phyloP scores from a whole-genome alignment of 2,113 vertebrate genomes.

The Oryctolagus cuniculus region DNA sequence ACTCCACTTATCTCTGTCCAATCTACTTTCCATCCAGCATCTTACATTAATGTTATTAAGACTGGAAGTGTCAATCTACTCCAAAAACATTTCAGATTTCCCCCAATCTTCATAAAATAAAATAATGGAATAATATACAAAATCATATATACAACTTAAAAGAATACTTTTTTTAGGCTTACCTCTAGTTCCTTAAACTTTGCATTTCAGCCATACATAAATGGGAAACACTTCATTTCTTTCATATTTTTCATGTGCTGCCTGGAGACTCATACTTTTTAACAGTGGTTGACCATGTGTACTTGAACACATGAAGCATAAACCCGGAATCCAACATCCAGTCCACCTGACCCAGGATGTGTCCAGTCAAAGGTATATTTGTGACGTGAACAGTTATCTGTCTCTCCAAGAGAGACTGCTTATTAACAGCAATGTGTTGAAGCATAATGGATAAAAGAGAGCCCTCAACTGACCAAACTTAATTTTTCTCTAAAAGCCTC shows the following conservation, averaged over 20 bases:
- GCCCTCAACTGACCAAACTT: no score
- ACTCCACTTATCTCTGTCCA: background rate
- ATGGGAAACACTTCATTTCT: background rate
- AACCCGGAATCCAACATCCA: background rate
- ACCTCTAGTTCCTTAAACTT: background rate
- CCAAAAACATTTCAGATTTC: background rate
- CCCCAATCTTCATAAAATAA: background rate
- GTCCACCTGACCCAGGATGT: background rate
- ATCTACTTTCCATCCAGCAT: background rate
- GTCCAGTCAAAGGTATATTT: background rate
- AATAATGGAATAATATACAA: background rate
- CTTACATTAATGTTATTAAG: background rate
- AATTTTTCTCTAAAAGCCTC: background rate
- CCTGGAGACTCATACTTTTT: background rate
- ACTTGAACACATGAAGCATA: background rate
- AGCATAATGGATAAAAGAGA: background rate
- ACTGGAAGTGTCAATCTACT: background rate
- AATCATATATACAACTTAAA: background rate
- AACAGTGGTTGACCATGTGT: background rate
- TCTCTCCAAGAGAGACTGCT: accelerated
- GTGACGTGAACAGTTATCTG: accelerated
- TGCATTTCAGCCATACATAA: background rate
- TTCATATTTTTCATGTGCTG: background rate
- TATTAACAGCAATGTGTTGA: accelerated
- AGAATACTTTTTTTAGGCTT: background rate